Percentiles rank a stretch among this genome's conserved stretches.
Conservation (phyloP, 92 coral and sea anemone genomes). For the Paramuricea clavata region DNA sequence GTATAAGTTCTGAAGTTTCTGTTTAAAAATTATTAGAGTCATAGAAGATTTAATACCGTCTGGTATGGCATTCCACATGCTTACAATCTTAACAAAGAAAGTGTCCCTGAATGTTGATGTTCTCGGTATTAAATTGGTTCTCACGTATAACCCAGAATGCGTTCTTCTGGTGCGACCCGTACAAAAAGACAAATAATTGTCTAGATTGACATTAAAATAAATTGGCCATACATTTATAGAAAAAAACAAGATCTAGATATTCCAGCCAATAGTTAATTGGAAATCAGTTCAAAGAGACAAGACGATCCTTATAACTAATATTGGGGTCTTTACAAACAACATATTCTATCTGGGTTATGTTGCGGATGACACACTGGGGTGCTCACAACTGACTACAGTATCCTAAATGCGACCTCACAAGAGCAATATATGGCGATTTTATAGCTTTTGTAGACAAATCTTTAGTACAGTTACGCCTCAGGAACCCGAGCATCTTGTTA, state of each 20-base stretch:
- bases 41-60: too few species aligned
- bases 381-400: conserved; percentile 46
- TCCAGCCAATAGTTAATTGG: background rate
- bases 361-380: conserved; percentile 46
- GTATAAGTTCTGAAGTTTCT: too few species aligned
- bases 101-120: too few species aligned
- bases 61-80: too few species aligned
- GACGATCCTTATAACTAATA: background rate
- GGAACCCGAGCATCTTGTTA: conserved; percentile 49
- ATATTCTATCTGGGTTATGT: conserved; percentile 26
- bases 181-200: conserved; percentile 30
- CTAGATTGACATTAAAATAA: conserved; percentile 8
- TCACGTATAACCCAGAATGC: conserved; percentile 28
- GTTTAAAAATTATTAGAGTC: too few species aligned
- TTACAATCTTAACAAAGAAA: too few species aligned
- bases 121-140: conserved; percentile 19
- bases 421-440: conserved; percentile 35
- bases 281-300: background rate
- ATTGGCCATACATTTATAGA: conserved; percentile 35
- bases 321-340: conserved; percentile 25
- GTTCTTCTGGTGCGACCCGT: conserved; percentile 45
- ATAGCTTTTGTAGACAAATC: conserved; percentile 46
- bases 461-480: conserved; percentile 8
- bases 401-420: conserved; percentile 42
- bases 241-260: conserved; percentile 10